Evolutionary conservation across 2,797 vertebrate genomes (phyloP).

Genomic region (Glyptemys insculpta): DNA sequence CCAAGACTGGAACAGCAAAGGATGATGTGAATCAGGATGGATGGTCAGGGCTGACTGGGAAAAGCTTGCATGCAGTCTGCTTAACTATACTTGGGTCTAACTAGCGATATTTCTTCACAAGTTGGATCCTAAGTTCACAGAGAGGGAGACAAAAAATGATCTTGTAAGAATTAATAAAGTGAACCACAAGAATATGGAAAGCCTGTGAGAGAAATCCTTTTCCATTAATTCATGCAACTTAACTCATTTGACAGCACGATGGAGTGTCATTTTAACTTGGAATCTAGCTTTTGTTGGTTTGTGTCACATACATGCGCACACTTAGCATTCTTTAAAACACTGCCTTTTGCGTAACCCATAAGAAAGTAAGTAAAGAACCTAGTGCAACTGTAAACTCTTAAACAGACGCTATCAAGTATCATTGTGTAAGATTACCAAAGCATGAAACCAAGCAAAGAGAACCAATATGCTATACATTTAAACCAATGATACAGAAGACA

Average conservation of each 20-base stretch:
- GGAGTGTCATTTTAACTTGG: not conserved
- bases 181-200: not conserved
- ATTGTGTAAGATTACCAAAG: not conserved
- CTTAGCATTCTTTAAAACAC: not conserved
- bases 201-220: not conserved
- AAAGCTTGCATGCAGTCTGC: not conserved
- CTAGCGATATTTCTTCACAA: not conserved
- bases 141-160: not conserved
- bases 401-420: not conserved
- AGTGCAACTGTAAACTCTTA: not conserved
- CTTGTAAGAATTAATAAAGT: not conserved
- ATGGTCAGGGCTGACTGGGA: slow-evolving; percentile 5
- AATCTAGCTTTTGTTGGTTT: not conserved
- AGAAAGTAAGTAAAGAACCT: slow-evolving; percentile 1
- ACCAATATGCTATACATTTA: not conserved
- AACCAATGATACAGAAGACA: not conserved
- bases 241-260: not conserved
- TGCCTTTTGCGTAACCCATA: not conserved
- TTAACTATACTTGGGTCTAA: not conserved
- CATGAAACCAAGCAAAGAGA: not conserved
- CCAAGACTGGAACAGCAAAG: slow-evolving; percentile 46
- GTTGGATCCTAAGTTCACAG: slow-evolving; percentile 24
- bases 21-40: slow-evolving; percentile 27
- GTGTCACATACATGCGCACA: not conserved
- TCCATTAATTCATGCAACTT: not conserved